Percentiles rank a stretch among this genome's conserved stretches.
These are phyloP conservation scores for Thunnus albacares DNA, from an alignment of 2,797 vertebrate species.

Conservation along the genomic window DNA sequence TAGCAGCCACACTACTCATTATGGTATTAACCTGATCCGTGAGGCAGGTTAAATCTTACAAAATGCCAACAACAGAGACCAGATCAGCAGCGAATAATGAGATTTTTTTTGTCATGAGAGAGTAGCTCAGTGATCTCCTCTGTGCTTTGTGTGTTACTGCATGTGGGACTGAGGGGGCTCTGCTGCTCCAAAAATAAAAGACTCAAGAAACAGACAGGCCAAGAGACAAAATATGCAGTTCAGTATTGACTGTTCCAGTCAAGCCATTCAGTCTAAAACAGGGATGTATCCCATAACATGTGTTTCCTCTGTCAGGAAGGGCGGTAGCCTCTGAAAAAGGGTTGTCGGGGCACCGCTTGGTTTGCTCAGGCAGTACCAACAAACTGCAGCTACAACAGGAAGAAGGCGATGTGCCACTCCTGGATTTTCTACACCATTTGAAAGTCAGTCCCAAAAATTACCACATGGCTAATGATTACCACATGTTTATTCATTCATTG, in stretches of 20 bases:
- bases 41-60: conserved; percentile 52
- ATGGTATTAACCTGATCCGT: conserved; percentile 56
- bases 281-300: conserved; percentile 58
- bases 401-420: conserved; percentile 29
- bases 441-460: conserved; percentile 12
- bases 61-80: conserved; percentile 47
- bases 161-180: neutral
- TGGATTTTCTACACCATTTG: conserved; percentile 3
- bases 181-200: neutral
- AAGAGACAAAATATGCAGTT: conserved; percentile 25
- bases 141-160: conserved; percentile 27
- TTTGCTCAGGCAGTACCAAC: conserved; percentile 38
- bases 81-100: conserved; percentile 60
- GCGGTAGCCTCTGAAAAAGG: conserved; percentile 36
- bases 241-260: conserved; percentile 42
- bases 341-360: conserved; percentile 22
- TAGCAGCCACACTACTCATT: conserved; percentile 54
- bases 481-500: neutral
- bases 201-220: conserved; percentile 8
- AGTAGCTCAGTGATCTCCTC: conserved; percentile 3
- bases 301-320: conserved; percentile 80
- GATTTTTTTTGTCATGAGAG: conserved; percentile 28
- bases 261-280: conserved; percentile 44
- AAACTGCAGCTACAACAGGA: conserved; percentile 46
- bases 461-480: conserved; percentile 19